Percentiles rank a stretch among this genome's conserved stretches.
These are phyloP conservation scores for Phragmatobia fuliginosa DNA, from an alignment of 2,888 invertebrate genomes.

Conservation along the genomic window DNA sequence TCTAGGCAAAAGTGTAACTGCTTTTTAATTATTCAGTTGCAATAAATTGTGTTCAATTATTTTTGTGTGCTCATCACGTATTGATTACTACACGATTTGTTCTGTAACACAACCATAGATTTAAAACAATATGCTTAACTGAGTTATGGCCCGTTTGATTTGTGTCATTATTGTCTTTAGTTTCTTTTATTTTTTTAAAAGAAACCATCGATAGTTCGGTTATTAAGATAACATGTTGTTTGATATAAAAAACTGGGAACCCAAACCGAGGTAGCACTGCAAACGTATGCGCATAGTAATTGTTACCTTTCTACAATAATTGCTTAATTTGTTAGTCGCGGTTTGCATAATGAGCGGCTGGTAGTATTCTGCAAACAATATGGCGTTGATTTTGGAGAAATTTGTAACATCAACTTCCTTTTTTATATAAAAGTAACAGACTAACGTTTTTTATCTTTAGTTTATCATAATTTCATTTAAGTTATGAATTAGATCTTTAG, in stretches of 20 bases:
- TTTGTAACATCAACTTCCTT: slow-evolving; percentile 17
- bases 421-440: neutral
- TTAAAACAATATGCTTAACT: slow-evolving; percentile 8
- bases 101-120: slow-evolving; percentile 18
- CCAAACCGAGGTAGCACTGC: slow-evolving; percentile 50
- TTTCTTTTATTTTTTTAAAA: slow-evolving; percentile 46
- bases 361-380: slow-evolving; percentile 45
- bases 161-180: slow-evolving; percentile 36
- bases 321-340: slow-evolving; percentile 59
- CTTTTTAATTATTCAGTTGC: slow-evolving; percentile 20
- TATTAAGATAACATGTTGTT: slow-evolving; percentile 55
- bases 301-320: slow-evolving; percentile 62
- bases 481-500: neutral
- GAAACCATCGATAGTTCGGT: slow-evolving; percentile 57
- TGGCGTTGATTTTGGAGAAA: slow-evolving; percentile 37
- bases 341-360: slow-evolving; percentile 48
- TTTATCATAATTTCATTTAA: neutral
- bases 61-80: slow-evolving; percentile 26
- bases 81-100: slow-evolving; percentile 30
- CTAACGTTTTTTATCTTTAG: neutral
- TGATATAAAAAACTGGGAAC: slow-evolving; percentile 66
- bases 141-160: slow-evolving; percentile 57
- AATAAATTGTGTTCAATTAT: slow-evolving; percentile 11
- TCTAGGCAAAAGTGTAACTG: slow-evolving; percentile 53
- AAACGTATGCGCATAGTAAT: slow-evolving; percentile 60